Base-by-base conservation (phyloP, 2,888 invertebrate species). In the Brachypalpus laphriformis region DNA sequence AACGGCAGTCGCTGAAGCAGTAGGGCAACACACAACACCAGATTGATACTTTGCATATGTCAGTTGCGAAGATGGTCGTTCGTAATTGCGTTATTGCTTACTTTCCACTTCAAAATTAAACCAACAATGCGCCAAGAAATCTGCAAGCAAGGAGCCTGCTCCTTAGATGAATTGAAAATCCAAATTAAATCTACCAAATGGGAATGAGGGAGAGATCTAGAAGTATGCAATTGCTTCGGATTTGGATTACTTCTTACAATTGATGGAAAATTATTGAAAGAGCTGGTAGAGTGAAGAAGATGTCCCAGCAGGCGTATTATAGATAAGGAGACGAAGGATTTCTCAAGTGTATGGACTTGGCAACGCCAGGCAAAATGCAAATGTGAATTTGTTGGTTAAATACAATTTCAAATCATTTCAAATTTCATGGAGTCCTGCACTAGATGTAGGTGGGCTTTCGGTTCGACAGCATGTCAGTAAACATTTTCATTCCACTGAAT, bases 61-160 rank as follows among this genome's bases (percentile, higher is more conserved):
- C 85, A 81, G 85, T 85, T 81, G 85, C 81, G 71, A 81, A 71
- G 85, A 85, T 81, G 65, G 72, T 80, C 65, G 81, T 18, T 71
- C 71, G 81, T 80, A 85, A 85, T 85, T 85, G 81, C 85, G 76
- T 85, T 85, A 81, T 85, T 85, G 85, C 85, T 85, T 85, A 85
- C 85, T 85, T 85, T 85, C 75, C 76, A 85, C 85, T 85, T 81
- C 75, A 85, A 70, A 85, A 85, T 85, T 76, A 81, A 85, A 85
- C 85, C 81, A 85, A 85, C 81, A 85, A 85, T 70, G 85, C 59
- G 70, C 75, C 72, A 80, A 76, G 85, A 81, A 76, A 75, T 70
- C 54, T 75, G 37, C 28, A 57, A 40, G 49, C 40, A 72, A 71
- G 57, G 57, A 77, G 59, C 77, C 40, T 51, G 34, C 56, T 68